phyloP scores from a whole-genome alignment of 92 coral and sea anemone genomes.

The Phenganax stokvisi region DNA sequence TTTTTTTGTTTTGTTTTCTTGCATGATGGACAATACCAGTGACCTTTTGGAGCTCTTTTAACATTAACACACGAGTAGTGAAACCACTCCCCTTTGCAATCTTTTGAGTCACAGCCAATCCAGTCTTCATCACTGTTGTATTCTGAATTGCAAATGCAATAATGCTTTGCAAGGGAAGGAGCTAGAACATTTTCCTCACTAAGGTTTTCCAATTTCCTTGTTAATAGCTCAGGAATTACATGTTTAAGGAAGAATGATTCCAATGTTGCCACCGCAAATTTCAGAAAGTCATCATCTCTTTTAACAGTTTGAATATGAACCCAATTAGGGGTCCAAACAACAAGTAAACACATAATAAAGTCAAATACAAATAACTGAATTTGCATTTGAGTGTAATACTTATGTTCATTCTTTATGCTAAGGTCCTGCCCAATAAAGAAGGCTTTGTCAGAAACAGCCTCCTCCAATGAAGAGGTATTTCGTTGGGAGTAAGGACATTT shows the following conservation, averaged over 20 bases:
- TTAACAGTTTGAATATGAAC: constrained; percentile 24
- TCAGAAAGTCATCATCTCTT: constrained; percentile 20
- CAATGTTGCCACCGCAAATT: not conserved
- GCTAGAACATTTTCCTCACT: constrained; percentile 8
- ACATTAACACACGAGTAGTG: constrained; percentile 55
- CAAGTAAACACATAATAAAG: constrained; percentile 3
- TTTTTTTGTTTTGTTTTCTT: constrained; percentile 16
- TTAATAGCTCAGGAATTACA: constrained; percentile 45
- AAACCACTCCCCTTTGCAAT: constrained; percentile 52
- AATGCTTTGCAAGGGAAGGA: constrained; percentile 17
- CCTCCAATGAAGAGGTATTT: constrained; percentile 21
- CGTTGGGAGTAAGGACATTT: constrained; percentile 45
- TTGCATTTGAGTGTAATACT: constrained; percentile 53
- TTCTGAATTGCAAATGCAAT: constrained; percentile 46
- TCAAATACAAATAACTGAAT: constrained; percentile 46
- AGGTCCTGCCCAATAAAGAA: constrained; percentile 45
- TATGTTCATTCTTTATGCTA: constrained; percentile 34
- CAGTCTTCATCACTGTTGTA: constrained; percentile 53
- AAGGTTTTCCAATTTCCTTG: constrained; percentile 27
- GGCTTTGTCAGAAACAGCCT: constrained; percentile 29
- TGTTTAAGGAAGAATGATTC: constrained; percentile 21
- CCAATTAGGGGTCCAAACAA: constrained; percentile 37
- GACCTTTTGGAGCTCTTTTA: constrained; percentile 47
- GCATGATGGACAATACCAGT: constrained; percentile 48
- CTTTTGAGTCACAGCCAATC: constrained; percentile 50